Percentiles rank a stretch among this genome's conserved stretches.
Conservation (phyloP, 2,797 vertebrate genomes). For the Lagorchestes hirsutus region DNA sequence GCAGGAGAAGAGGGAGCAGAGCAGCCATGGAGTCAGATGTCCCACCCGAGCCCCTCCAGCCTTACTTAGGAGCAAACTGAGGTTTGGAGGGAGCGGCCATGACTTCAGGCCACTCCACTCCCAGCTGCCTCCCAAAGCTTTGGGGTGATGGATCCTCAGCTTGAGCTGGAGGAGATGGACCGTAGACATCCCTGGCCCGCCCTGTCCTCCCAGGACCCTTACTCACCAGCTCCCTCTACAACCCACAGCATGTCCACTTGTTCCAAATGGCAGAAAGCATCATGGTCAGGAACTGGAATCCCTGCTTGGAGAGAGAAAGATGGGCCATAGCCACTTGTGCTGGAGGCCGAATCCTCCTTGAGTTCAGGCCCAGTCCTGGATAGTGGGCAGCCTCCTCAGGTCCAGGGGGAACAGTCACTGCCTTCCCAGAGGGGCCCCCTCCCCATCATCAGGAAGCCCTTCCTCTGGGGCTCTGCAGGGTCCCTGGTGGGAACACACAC, state of each 20-base stretch:
- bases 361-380: not conserved
- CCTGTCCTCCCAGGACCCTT: not conserved
- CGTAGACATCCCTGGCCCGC: not conserved
- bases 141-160: not conserved
- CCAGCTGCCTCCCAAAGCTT: not conserved
- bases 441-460: not conserved
- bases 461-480: not conserved
- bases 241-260: not conserved
- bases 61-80: too few relatives aligned
- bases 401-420: not conserved
- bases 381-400: not conserved
- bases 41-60: too few relatives aligned
- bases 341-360: not conserved
- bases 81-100: too few relatives aligned
- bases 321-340: not conserved
- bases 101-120: not conserved
- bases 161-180: not conserved
- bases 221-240: not conserved
- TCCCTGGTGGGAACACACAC: too few relatives aligned
- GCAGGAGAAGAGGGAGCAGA: too few relatives aligned
- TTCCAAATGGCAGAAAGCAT: slow-evolving; percentile 40
- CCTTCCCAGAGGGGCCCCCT: not conserved
- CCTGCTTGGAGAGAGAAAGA: not conserved
- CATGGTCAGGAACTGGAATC: slow-evolving; percentile 31
- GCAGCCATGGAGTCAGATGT: too few relatives aligned